Evolutionary conservation across 2,888 invertebrate species (phyloP), one percentile per base, ranked within the genome.

Genomic region (Lathronympha strigana): DNA sequence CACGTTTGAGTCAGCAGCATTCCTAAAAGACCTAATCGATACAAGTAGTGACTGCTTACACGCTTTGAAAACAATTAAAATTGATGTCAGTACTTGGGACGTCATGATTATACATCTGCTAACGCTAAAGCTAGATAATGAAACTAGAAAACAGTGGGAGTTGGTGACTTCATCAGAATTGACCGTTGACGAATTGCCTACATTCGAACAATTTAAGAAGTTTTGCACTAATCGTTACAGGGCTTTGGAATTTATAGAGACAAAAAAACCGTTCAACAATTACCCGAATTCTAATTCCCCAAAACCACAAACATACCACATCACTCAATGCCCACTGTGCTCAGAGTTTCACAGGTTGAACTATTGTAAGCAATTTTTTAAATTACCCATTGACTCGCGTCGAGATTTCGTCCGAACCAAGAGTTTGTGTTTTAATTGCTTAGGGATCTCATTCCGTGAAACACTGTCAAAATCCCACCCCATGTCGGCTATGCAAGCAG

Each of bases 101-200:
- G 64, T 71, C 11, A 63, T 75, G 11, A 53, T 73, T 15, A 57
- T 57, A 15, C 45, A 57, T 23, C 8, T 55, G 40, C 55, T 55
- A 8, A 55, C 43, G 1, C 43, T 55, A 2, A 55, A 55, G 17
- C 25, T 55, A 15, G 55, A 75, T 51, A n/a, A 45, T 0, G 70
- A 70, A 50, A 63, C 71, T 0, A 57, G 67, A 25, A 71, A 68
- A 33, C 66, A 67, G 21, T 73, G 73, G 72, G 72, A 75, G 17
- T 51, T n/a, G n/a, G n/a, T n/a, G n/a, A n/a, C n/a, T n/a, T n/a
- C n/a, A n/a, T n/a, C n/a, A n/a, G n/a, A n/a, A n/a, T n/a, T n/a
- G n/a, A n/a, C n/a, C n/a, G n/a, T n/a, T n/a, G n/a, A n/a, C n/a
- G n/a, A n/a, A n/a, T n/a, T n/a, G n/a, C n/a, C n/a, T n/a, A n/a